Percentiles rank a stretch among this genome's conserved stretches.
phyloP scores from a whole-genome alignment of 2,113 vertebrate genomes.

The Ellobius talpinus region DNA sequence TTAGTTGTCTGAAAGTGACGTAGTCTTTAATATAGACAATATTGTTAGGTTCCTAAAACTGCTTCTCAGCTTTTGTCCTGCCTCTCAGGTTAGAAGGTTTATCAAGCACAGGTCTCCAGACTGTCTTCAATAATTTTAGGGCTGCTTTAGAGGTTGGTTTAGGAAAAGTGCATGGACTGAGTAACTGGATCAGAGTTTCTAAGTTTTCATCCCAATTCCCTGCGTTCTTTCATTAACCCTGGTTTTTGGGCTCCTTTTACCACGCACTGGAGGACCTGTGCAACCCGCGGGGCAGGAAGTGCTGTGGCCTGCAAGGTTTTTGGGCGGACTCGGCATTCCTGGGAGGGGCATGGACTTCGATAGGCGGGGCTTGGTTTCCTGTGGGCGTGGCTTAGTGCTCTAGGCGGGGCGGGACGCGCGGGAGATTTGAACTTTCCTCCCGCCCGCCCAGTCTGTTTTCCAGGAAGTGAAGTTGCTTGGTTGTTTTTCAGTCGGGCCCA shows the following conservation, averaged over 20 bases:
- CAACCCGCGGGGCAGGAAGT: accelerated
- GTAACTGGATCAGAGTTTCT: neutral
- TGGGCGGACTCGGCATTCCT: accelerated
- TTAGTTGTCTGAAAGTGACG: neutral
- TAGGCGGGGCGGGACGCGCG: neutral
- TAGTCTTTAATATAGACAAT: neutral
- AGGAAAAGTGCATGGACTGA: neutral
- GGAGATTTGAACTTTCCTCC: slow-evolving; percentile 63
- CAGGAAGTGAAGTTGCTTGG: accelerated
- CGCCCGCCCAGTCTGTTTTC: accelerated
- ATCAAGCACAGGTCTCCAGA: neutral
- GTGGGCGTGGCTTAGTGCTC: neutral
- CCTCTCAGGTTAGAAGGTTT: neutral
- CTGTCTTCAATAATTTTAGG: neutral
- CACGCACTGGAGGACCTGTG: accelerated
- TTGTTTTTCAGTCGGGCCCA: accelerated
- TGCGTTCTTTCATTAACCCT: accelerated
- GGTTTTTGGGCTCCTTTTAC: accelerated
- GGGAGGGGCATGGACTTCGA: neutral
- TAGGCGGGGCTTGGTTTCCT: accelerated
- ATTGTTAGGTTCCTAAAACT: neutral
- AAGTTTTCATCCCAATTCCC: neutral
- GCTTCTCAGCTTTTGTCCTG: neutral
- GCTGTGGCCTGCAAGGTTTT: accelerated
- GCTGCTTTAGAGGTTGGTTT: neutral